Conservation (phyloP, 2,888 invertebrate species). For the Ceramica pisi region DNA sequence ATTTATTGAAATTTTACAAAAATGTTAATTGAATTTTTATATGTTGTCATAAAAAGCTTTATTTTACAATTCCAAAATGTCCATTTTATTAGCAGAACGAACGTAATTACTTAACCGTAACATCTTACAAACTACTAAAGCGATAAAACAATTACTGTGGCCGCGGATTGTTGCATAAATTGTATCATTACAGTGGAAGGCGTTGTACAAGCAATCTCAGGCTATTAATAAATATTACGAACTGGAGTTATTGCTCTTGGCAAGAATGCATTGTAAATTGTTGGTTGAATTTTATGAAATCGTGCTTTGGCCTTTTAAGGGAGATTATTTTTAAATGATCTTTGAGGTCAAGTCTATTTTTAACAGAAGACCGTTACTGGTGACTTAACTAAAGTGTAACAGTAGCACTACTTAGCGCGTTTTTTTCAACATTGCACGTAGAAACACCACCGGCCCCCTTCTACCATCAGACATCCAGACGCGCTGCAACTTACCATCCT, state of each 20-base stretch:
- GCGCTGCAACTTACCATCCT: too few relatives aligned
- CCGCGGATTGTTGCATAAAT: slow-evolving; percentile 16
- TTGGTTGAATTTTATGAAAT: not conserved
- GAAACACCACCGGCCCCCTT: too few relatives aligned
- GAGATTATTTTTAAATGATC: not conserved
- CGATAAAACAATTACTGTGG: not conserved
- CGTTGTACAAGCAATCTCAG: not conserved
- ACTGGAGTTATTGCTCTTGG: slow-evolving; percentile 10
- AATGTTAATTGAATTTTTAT: too few relatives aligned
- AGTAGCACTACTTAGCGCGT: too few relatives aligned
- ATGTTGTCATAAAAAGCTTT: too few relatives aligned
- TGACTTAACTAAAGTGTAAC: too few relatives aligned
- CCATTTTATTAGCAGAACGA: not conserved
- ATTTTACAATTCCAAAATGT: not conserved
- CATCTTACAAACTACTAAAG: slow-evolving; percentile 1
- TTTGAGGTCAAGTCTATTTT: not conserved
- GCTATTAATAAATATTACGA: slow-evolving; percentile 36
- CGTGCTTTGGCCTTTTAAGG: slow-evolving; percentile 4
- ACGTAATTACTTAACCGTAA: not conserved
- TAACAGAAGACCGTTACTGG: too few relatives aligned
- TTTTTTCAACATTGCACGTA: too few relatives aligned
- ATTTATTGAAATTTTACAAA: too few relatives aligned
- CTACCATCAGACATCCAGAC: too few relatives aligned
- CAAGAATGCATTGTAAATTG: slow-evolving; percentile 31
- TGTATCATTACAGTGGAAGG: slow-evolving; percentile 2